Conservation (phyloP, 2,113 vertebrate species). For the Vidua macroura region DNA sequence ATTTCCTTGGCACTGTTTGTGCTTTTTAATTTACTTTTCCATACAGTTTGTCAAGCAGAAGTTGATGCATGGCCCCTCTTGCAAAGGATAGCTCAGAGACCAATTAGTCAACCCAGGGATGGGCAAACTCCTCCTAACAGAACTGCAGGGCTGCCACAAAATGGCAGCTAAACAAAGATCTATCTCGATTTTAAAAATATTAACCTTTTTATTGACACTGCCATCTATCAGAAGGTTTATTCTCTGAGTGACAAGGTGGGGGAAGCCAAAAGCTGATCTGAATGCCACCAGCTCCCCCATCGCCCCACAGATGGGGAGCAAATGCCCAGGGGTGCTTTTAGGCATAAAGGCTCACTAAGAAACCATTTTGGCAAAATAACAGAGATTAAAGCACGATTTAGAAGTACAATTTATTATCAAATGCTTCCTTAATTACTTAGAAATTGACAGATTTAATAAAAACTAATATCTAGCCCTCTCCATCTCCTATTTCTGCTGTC, state of each 20-base stretch:
- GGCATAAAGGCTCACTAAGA: not conserved
- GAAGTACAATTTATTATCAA: not conserved
- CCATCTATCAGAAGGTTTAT: slow-evolving; percentile 10
- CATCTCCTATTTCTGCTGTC: not conserved
- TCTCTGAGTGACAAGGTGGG: not conserved
- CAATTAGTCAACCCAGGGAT: slow-evolving; percentile 17
- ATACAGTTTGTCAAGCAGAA: not conserved
- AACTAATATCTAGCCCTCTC: not conserved
- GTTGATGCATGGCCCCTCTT: not conserved
- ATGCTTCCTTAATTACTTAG: slow-evolving; percentile 1
- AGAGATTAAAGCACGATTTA: not conserved
- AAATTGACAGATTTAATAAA: not conserved
- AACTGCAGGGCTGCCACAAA: not conserved
- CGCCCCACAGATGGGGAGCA: not conserved
- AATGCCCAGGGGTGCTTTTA: slow-evolving; percentile 14
- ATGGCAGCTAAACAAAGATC: slow-evolving; percentile 41
- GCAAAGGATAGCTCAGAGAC: not conserved
- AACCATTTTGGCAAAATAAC: slow-evolving; percentile 3
- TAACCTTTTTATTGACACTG: slow-evolving; percentile 10
- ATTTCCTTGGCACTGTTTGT: not conserved
- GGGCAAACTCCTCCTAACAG: not conserved
- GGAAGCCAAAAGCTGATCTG: not conserved
- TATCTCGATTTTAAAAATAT: slow-evolving; percentile 6
- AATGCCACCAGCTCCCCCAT: not conserved
- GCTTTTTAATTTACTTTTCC: not conserved